phyloP scores from a whole-genome alignment of 2,113 vertebrate species.

The Actinemys pallida region DNA sequence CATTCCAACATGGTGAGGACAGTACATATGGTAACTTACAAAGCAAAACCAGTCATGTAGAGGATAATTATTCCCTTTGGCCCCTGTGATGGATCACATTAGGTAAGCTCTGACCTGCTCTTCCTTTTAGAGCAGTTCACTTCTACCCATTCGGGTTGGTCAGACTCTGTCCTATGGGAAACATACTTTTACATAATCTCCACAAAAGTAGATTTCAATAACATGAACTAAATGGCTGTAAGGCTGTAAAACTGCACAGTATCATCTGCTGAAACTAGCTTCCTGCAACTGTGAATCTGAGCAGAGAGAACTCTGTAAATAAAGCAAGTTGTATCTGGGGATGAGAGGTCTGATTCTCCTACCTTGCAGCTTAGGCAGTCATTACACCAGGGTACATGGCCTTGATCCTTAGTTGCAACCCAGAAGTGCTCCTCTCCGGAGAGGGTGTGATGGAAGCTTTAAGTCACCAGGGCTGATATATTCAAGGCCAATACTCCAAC shows the following conservation, averaged over 20 bases:
- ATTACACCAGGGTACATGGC: background rate
- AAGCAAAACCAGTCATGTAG: slow-evolving; percentile 27
- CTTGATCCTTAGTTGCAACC: slow-evolving; percentile 2
- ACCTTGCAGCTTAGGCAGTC: background rate
- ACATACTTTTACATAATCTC: slow-evolving; percentile 30
- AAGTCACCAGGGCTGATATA: background rate
- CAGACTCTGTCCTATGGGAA: slow-evolving; percentile 31
- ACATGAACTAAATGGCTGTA: slow-evolving; percentile 20
- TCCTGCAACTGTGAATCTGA: background rate
- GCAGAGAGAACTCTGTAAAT: background rate
- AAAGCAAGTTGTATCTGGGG: background rate
- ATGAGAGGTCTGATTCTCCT: background rate
- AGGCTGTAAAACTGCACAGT: background rate
- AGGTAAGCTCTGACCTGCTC: slow-evolving; percentile 16
- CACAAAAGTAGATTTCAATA: background rate
- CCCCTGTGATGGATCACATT: background rate
- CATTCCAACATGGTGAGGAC: slow-evolving; percentile 43
- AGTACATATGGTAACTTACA: slow-evolving; percentile 19
- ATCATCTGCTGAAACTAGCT: background rate
- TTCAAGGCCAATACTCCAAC: slow-evolving; percentile 24
- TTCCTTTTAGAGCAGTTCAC: slow-evolving; percentile 26
- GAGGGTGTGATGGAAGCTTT: background rate
- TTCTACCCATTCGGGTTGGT: background rate
- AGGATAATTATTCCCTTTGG: slow-evolving; percentile 45
- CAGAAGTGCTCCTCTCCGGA: slow-evolving; percentile 13